Evolutionary conservation across 2,113 vertebrate species (phyloP), one percentile per base, ranked within the genome.

Genomic region (Tragelaphus scriptus): DNA sequence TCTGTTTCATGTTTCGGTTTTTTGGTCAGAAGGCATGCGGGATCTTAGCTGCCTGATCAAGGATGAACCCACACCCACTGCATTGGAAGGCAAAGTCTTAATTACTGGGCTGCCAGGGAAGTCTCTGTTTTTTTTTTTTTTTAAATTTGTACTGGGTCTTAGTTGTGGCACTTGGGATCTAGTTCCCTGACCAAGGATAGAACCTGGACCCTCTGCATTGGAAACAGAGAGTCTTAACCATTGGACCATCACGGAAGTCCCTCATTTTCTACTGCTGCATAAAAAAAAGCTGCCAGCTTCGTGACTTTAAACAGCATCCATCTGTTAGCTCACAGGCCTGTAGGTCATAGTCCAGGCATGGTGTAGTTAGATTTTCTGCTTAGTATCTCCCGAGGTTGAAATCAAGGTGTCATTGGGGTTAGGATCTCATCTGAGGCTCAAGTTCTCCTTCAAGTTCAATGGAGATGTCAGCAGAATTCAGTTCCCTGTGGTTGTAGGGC

Each of bases 271-370:
- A 25, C 68, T 16, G 40, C 11, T 80, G 58, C 17, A 2, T 44
- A 2, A 28, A 36, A 26, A 23, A 7, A 13, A 30, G 55, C 4
- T 11, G 2, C 11, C 23, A 25, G 56, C 36, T 13, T 32, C 0
- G 28, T 56, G n/a, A 16, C 59, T 68, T 94, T 19, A 36, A 28
- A n/a, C 8, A 40, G 8, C 3, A 14, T 12, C 1, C 12, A 1
- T 51, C 63, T 47, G 0, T 30, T 25, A 59, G 40, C 7, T 53
- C 28, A 19, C 7, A 2, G 49, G 13, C 44, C 71, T 51, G 2
- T 61, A 17, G 32, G 32, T 30, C 32, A 9, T 9, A n/a, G 30
- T 23, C 15, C 36, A 11, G 32, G 23, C 15, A 13, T 0, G 0
- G 10, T 2, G 0, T 21, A 15, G 3, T 23, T 55, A 4, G 56